phyloP scores from a whole-genome alignment of 2,888 invertebrate genomes.

The Caenorhabditis drosophilae region DNA sequence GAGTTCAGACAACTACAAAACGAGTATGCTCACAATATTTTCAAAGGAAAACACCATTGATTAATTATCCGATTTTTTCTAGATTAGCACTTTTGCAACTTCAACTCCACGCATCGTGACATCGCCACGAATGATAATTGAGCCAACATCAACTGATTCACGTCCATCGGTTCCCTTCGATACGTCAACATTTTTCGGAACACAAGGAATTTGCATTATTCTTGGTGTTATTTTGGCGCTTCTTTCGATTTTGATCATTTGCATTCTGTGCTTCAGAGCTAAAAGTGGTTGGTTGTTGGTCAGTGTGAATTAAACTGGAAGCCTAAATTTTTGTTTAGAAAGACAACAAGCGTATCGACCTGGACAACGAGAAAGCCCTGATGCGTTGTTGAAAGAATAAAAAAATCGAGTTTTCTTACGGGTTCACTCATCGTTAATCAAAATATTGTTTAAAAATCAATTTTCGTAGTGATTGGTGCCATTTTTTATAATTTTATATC shows the following conservation, averaged over 20 bases:
- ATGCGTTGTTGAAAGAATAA: conserved; percentile 34
- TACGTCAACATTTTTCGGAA: conserved; percentile 17
- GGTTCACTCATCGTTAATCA: no score
- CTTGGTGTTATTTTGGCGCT: conserved; percentile 28
- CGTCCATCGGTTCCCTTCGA: conserved; percentile 19
- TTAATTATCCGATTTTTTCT: conserved; percentile 2
- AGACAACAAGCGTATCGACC: conserved; percentile 39
- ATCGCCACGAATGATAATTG: conserved; percentile 20
- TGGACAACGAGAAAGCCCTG: conserved; percentile 37
- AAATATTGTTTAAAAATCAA: not conserved
- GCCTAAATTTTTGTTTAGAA: conserved; percentile 9
- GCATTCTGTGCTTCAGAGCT: conserved; percentile 34
- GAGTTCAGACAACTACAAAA: conserved; percentile 10
- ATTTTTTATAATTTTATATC: no score
- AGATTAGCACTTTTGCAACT: conserved; percentile 13
- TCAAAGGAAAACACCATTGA: no score
- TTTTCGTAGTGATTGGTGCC: not conserved
- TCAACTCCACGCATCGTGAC: conserved; percentile 14
- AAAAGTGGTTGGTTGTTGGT: conserved; percentile 36
- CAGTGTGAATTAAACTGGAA: not conserved
- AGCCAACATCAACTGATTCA: conserved; percentile 13
- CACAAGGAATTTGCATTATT: conserved; percentile 20
- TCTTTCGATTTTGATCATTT: conserved; percentile 27
- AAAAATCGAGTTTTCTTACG: not conserved
- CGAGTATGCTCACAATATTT: conserved; percentile 3